phyloP scores from a whole-genome alignment of 2,888 invertebrate genomes.

The Cheilosia pagana region DNA sequence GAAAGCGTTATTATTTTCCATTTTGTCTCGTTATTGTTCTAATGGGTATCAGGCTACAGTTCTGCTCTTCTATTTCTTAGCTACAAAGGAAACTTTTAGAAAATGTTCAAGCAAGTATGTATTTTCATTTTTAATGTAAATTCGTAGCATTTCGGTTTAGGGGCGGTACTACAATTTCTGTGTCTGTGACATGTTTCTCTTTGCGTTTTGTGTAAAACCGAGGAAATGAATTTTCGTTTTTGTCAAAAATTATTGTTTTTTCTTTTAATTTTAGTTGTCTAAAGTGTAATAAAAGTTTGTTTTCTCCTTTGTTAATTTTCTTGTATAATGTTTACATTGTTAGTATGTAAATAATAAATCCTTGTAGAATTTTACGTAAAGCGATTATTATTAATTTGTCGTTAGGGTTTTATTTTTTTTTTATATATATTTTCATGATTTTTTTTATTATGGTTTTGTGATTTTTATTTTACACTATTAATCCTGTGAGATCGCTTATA shows the following conservation, averaged over 20 bases:
- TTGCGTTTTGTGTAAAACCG: conserved; percentile 8
- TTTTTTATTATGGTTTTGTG: conserved; percentile 78
- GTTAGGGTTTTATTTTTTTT: conserved; percentile 70
- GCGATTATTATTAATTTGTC: conserved; percentile 77
- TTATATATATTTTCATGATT: conserved; percentile 55
- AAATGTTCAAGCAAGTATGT: conserved; percentile 23
- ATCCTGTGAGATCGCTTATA: conserved; percentile 76
- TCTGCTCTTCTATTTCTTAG: conserved; percentile 69
- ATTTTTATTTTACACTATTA: conserved; percentile 59
- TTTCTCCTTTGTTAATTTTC: conserved; percentile 63
- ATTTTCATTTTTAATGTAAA: conserved; percentile 51
- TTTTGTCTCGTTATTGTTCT: conserved; percentile 54
- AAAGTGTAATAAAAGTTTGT: conserved; percentile 46
- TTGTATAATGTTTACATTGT: conserved; percentile 68
- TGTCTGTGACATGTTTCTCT: not conserved
- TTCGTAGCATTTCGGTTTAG: conserved; percentile 71
- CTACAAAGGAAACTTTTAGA: conserved; percentile 77
- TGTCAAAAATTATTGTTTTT: conserved; percentile 65
- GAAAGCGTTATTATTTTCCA: conserved; percentile 41
- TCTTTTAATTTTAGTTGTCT: conserved; percentile 69
- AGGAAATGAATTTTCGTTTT: conserved; percentile 23
- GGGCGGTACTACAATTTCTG: conserved; percentile 64
- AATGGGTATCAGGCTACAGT: conserved; percentile 79
- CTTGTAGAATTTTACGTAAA: conserved; percentile 76
- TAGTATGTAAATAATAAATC: conserved; percentile 59